A percentile compares a stretch with the other conserved stretches of the same genome.
phyloP scores from a whole-genome alignment of 2,797 vertebrate genomes.

The Sparus aurata region DNA sequence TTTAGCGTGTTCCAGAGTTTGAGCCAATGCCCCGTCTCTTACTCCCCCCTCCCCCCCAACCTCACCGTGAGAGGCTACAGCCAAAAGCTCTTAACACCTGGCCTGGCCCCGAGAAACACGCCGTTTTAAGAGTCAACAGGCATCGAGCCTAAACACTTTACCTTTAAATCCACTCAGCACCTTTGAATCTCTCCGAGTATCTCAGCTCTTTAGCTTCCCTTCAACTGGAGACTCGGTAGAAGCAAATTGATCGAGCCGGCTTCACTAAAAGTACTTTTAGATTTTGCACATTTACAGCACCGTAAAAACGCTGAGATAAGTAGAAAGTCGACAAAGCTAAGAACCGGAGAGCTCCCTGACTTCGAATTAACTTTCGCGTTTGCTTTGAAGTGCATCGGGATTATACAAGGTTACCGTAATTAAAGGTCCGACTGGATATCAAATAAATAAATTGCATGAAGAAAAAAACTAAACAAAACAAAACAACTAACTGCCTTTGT shows the following conservation, averaged over 20 bases:
- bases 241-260: constrained; percentile 18
- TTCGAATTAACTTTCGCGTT: constrained; percentile 46
- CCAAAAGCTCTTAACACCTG: constrained; percentile 61
- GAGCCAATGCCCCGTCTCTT: constrained; percentile 42
- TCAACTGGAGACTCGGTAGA: not conserved
- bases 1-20: constrained; percentile 35
- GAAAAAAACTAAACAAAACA: constrained; percentile 31
- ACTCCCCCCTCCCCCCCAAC: constrained; percentile 6
- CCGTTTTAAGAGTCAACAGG: constrained; percentile 49
- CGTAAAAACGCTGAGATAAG: constrained; percentile 9
- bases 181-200: constrained; percentile 6
- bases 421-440: constrained; percentile 47
- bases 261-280: not conserved
- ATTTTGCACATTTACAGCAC: constrained; percentile 10
- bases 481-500: constrained; percentile 27
- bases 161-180: constrained; percentile 36
- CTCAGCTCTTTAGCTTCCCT: not conserved
- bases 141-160: constrained; percentile 9
- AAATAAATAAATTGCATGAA: constrained; percentile 41
- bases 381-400: constrained; percentile 60
- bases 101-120: constrained; percentile 13
- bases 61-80: constrained; percentile 41
- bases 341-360: constrained; percentile 9
- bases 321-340: constrained; percentile 9
- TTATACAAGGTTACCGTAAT: constrained; percentile 50